Evolutionary conservation across 2,797 vertebrate genomes (phyloP).

Genomic region (Tympanoctomys barrerae): DNA sequence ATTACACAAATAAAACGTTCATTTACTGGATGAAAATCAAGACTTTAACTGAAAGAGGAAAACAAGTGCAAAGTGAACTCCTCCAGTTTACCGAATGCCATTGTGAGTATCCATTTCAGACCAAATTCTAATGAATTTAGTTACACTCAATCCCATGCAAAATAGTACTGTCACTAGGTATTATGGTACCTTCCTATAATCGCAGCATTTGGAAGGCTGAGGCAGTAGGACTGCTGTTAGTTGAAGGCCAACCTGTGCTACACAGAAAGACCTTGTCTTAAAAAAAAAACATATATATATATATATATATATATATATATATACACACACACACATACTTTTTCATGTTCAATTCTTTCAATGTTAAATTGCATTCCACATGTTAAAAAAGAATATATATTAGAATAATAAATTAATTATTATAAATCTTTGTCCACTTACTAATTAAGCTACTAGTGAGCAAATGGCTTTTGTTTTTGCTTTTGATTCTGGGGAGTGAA

Average conservation of each 20-base stretch:
- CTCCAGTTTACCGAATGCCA: slow-evolving; percentile 1
- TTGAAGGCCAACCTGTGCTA: background rate
- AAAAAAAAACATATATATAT: too few relatives aligned
- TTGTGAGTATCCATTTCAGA: slow-evolving; percentile 22
- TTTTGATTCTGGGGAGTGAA: background rate
- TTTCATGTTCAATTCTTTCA: background rate
- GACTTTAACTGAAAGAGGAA: background rate
- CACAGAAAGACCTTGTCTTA: background rate
- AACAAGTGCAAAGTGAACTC: background rate
- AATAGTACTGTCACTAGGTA: background rate
- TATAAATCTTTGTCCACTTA: background rate
- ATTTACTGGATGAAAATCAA: background rate
- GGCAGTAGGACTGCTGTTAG: background rate
- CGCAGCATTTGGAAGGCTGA: background rate
- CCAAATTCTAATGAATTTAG: slow-evolving; percentile 50
- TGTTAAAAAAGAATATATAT: background rate
- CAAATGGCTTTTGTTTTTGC: background rate
- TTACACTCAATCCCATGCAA: slow-evolving; percentile 21
- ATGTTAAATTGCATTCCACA: slow-evolving; percentile 30
- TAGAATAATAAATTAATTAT: slow-evolving; percentile 27
- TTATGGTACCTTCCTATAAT: background rate
- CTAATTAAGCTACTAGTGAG: slow-evolving; percentile 31
- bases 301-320: too few relatives aligned
- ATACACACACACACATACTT: too few relatives aligned
- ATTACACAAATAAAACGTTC: background rate